phyloP scores from a whole-genome alignment of 1,140 invertebrate genomes.

The Antheraea mylitta region DNA sequence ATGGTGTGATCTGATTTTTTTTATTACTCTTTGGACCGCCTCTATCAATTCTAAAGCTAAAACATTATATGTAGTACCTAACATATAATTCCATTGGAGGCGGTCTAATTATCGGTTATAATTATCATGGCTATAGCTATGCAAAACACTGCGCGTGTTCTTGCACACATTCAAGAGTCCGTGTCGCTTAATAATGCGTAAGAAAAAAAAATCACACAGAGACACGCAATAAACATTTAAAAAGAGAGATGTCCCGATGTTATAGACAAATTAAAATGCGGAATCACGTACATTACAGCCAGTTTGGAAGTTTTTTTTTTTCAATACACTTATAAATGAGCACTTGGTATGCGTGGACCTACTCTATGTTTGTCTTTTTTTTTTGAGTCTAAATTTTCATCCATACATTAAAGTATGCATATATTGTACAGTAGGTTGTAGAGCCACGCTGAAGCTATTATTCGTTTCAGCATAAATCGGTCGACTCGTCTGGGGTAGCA shows the following conservation, averaged over 20 bases:
- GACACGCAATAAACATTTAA: conserved; percentile 54
- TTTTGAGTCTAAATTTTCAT: neutral
- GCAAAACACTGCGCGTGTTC: conserved; percentile 25
- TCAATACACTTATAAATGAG: conserved; percentile 60
- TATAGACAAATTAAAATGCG: conserved; percentile 66
- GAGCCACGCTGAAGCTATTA: too few species aligned
- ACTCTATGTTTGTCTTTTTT: conserved; percentile 12
- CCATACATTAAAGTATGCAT: too few species aligned
- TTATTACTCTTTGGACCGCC: too few species aligned
- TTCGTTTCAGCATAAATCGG: too few species aligned
- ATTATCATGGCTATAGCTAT: conserved; percentile 8
- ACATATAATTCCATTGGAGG: too few species aligned
- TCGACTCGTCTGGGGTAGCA: too few species aligned
- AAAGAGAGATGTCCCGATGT: conserved; percentile 51
- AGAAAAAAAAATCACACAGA: conserved; percentile 35
- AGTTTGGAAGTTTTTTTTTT: conserved; percentile 40
- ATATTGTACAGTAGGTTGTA: too few species aligned
- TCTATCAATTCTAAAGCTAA: too few species aligned
- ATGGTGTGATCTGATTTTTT: too few species aligned
- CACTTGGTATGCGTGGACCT: conserved; percentile 37
- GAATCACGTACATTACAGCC: conserved; percentile 66
- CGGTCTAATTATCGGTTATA: too few species aligned
- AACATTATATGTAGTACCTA: too few species aligned
- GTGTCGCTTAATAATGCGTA: conserved; percentile 36
- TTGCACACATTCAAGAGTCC: conserved; percentile 27